Evolutionary conservation across 2,113 vertebrate species (phyloP), one percentile per base, ranked within the genome.

Genomic region (Colinus virginianus): DNA sequence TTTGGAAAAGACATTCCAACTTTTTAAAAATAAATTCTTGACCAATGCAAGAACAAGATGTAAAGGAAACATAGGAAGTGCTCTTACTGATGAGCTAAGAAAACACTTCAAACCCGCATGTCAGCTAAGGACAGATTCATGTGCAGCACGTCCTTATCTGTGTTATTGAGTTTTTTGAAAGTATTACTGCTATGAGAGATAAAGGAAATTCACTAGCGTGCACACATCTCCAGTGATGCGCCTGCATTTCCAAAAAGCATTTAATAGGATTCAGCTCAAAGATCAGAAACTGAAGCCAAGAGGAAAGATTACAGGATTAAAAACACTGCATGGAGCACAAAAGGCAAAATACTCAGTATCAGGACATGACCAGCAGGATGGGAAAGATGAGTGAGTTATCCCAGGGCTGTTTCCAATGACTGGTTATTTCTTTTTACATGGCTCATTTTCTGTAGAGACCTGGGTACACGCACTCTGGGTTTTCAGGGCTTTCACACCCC

Each of bases 111-210:
- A 90, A 83, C 64, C 34, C 55, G 49, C 71, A 63, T 55, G 93
- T 94, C 90, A 90, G 56, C 92, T 95, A 70, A 94, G 95, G 93
- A 94, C 82, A 96, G 95, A 95, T 96, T 96, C 76, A 91, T 94
- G 85, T 74, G 72, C 76, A 83, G 88, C 90, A 88, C 1, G 1
- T 90, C 46, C 76, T 96, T 95, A 88, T 95, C 90, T 83, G 38
- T 34, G 40, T 28, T 70, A 58, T 1, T 9, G 70, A 58, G 55
- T 45, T 88, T 82, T 95, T 58, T 77, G 34, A 32, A 95, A 90
- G 38, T 21, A 94, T 88, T 85, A 77, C 71, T 78, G 76, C 69
- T 67, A 21, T 13, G 15, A 78, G 32, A 84, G 82, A 95, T 90
- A 96, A 82, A 84, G 59, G 91, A 70, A 85, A 93, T 95, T 90